Evolutionary conservation across 92 coral and sea anemone genomes (phyloP).

Genomic region (Pocillopora meandrina): DNA sequence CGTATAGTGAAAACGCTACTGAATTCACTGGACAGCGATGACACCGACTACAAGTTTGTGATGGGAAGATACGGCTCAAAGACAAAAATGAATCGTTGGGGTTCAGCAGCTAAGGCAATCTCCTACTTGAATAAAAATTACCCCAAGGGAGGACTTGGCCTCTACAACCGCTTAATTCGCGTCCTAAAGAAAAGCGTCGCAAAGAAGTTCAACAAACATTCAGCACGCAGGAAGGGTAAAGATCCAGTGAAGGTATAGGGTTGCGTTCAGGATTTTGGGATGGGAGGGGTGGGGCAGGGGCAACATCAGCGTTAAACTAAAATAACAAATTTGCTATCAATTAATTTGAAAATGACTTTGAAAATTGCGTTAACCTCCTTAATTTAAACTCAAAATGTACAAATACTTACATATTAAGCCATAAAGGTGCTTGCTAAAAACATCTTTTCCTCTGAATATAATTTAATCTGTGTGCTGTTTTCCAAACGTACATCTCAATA

Average conservation of each 20-base stretch:
- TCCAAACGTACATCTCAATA: too few relatives aligned
- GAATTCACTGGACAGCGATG: neutral
- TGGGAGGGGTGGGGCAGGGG: too few relatives aligned
- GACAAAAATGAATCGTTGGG: constrained; percentile 11
- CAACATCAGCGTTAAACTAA: too few relatives aligned
- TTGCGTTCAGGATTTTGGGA: too few relatives aligned
- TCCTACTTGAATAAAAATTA: neutral
- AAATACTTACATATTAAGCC: too few relatives aligned
- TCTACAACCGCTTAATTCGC: constrained; percentile 6
- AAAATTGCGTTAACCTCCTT: too few relatives aligned
- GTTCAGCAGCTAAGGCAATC: neutral
- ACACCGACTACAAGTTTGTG: constrained; percentile 4
- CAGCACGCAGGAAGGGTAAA: neutral
- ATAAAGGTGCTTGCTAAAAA: too few relatives aligned
- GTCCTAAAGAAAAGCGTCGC: neutral
- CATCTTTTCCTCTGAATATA: too few relatives aligned
- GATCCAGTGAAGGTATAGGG: constrained; percentile 14
- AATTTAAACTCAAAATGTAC: too few relatives aligned
- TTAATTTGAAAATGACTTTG: too few relatives aligned
- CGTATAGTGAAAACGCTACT: neutral
- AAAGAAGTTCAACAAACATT: neutral
- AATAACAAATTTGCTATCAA: too few relatives aligned
- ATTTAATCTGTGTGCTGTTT: too few relatives aligned
- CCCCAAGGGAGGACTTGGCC: neutral
- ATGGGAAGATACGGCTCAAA: constrained; percentile 1